Conservation (phyloP, 1,140 invertebrate genomes). For the Babylonia areolata region DNA sequence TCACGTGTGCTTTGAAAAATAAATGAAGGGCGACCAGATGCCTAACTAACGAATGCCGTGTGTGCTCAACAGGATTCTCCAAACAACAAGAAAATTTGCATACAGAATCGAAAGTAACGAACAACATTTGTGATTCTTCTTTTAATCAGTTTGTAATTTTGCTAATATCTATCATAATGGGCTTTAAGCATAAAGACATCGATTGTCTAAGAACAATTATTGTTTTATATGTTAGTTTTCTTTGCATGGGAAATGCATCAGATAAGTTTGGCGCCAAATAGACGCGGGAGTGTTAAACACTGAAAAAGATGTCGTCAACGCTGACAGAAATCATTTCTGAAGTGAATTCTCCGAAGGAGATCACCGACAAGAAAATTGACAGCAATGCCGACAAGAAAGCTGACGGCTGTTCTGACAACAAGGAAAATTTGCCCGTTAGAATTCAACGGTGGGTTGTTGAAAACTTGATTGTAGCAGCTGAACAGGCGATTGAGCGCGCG, state of each 20-base stretch:
- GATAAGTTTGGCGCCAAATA: not conserved
- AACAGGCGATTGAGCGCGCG: too few species aligned
- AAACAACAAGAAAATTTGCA: conserved; percentile 1
- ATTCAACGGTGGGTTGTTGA: not conserved
- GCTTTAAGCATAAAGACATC: too few species aligned
- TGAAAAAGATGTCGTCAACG: not conserved
- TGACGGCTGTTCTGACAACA: not conserved
- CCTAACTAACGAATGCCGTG: too few species aligned
- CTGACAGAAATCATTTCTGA: not conserved
- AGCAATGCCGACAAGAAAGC: not conserved
- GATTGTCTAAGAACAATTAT: not conserved
- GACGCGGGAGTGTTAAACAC: not conserved
- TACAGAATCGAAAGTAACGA: conserved; percentile 10
- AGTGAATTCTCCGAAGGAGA: not conserved
- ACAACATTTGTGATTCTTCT: too few species aligned
- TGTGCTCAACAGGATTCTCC: too few species aligned
- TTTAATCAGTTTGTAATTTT: not conserved
- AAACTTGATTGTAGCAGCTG: too few species aligned
- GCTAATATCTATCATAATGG: not conserved
- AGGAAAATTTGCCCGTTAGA: not conserved
- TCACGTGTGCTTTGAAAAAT: too few species aligned
- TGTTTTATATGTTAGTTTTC: not conserved
- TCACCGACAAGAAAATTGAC: not conserved
- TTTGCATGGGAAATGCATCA: not conserved
- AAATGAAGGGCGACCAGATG: too few species aligned